Evolutionary conservation across 2,113 vertebrate species (phyloP).

Genomic region (Hypomesus transpacificus): DNA sequence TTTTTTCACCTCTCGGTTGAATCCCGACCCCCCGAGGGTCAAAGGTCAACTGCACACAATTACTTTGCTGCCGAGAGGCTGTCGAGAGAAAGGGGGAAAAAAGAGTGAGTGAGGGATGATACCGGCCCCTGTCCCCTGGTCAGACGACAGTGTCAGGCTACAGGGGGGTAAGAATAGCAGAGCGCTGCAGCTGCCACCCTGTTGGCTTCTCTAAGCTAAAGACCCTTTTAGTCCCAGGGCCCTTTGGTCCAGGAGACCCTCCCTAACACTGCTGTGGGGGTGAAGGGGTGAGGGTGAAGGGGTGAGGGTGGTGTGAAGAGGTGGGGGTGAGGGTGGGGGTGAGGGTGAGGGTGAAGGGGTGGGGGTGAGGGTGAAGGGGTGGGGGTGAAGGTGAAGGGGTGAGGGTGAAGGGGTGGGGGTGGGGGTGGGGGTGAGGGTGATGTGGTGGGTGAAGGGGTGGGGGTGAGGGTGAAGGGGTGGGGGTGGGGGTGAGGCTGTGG

Average conservation of each 20-base stretch:
- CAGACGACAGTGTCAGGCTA: constrained; percentile 44
- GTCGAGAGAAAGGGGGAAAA: constrained; percentile 26
- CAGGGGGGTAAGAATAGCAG: constrained; percentile 56
- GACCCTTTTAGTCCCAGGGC: constrained; percentile 15
- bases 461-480: not conserved
- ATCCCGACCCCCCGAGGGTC: constrained; percentile 28
- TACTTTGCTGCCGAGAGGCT: constrained; percentile 51
- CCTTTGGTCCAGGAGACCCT: constrained; percentile 6
- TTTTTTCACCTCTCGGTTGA: constrained; percentile 34
- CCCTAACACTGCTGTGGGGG: not conserved
- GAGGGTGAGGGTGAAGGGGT: not conserved
- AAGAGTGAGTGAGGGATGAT: no score
- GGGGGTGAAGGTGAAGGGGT: not conserved
- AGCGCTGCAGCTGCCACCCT: constrained; percentile 42
- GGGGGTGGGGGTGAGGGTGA: no score
- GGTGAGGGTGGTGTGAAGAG: not conserved
- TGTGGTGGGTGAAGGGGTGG: no score
- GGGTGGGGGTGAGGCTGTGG: not conserved
- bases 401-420: not conserved
- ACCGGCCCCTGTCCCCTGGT: no score
- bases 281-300: not conserved
- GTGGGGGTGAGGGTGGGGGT: not conserved
- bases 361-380: not conserved
- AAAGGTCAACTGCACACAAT: constrained; percentile 51
- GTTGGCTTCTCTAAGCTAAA: constrained; percentile 29